Evolutionary conservation across 1,140 invertebrate species (phyloP).

Genomic region (Chymomyza costata): DNA sequence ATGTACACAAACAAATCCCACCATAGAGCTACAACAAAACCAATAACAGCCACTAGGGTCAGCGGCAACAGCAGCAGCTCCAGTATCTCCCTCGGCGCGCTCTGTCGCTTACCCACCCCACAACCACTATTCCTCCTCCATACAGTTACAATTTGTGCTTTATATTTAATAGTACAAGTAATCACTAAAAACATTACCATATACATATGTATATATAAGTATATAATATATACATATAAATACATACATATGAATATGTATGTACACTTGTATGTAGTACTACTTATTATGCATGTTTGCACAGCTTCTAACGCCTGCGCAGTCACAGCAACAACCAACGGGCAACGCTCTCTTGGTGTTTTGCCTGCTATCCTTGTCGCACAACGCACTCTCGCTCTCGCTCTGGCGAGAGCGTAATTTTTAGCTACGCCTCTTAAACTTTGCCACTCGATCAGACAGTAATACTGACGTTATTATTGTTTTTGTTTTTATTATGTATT

Average conservation of each 20-base stretch:
- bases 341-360: slow-evolving; percentile 15
- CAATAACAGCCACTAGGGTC: slow-evolving; percentile 22
- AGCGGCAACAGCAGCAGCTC: too few relatives aligned
- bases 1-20: too few relatives aligned
- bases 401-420: slow-evolving; percentile 26
- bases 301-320: slow-evolving; percentile 48
- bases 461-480: too few relatives aligned
- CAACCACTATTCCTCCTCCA: slow-evolving; percentile 33
- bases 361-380: slow-evolving; percentile 26
- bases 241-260: too few relatives aligned
- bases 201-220: too few relatives aligned
- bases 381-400: slow-evolving; percentile 14
- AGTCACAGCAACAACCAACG: slow-evolving; percentile 20
- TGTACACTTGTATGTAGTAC: slow-evolving; percentile 42
- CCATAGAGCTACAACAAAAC: too few relatives aligned
- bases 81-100: too few relatives aligned
- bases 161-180: too few relatives aligned
- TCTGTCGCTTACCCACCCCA: slow-evolving; percentile 24
- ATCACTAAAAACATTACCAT: too few relatives aligned
- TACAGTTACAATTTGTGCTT: slow-evolving; percentile 43
- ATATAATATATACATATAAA: too few relatives aligned
- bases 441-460: too few relatives aligned
- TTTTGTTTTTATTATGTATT: too few relatives aligned
- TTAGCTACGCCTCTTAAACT: slow-evolving; percentile 64
- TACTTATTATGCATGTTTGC: slow-evolving; percentile 46